A percentile compares a stretch with the other conserved stretches of the same genome.
Conservation (phyloP, 2,888 invertebrate species). For the Sthenelais limicola region DNA sequence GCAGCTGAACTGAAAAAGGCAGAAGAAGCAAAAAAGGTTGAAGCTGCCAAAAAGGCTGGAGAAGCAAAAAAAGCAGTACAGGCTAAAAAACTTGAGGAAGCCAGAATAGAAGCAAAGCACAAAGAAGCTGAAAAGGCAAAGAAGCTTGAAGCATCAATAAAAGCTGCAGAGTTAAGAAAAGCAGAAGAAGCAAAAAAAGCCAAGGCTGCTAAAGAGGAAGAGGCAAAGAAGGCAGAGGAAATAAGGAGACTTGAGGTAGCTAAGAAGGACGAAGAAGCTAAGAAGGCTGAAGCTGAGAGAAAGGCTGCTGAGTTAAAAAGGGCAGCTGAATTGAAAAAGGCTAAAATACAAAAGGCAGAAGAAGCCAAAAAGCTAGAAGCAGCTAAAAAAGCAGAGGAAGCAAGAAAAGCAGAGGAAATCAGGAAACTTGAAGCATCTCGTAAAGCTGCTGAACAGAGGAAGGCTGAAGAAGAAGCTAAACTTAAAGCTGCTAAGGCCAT, state of each 20-base stretch:
- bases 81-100: neutral
- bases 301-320: too few relatives aligned
- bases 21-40: conserved; percentile 1
- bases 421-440: too few relatives aligned
- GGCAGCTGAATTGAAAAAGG: too few relatives aligned
- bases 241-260: too few relatives aligned
- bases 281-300: neutral
- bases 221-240: too few relatives aligned
- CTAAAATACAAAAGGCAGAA: neutral
- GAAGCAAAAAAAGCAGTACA: neutral
- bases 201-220: neutral
- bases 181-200: neutral
- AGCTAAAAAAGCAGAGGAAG: too few relatives aligned
- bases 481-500: too few relatives aligned
- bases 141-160: neutral
- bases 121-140: conserved; percentile 8
- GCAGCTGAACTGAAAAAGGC: neutral
- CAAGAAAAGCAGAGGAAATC: too few relatives aligned
- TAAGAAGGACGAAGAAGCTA: neutral
- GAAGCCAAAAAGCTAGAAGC: too few relatives aligned
- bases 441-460: too few relatives aligned
- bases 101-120: too few relatives aligned
- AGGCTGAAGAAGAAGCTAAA: too few relatives aligned
- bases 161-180: neutral
- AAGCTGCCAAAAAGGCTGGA: neutral